phyloP scores from a whole-genome alignment of 2,888 invertebrate genomes.

The Eupithecia abbreviata region DNA sequence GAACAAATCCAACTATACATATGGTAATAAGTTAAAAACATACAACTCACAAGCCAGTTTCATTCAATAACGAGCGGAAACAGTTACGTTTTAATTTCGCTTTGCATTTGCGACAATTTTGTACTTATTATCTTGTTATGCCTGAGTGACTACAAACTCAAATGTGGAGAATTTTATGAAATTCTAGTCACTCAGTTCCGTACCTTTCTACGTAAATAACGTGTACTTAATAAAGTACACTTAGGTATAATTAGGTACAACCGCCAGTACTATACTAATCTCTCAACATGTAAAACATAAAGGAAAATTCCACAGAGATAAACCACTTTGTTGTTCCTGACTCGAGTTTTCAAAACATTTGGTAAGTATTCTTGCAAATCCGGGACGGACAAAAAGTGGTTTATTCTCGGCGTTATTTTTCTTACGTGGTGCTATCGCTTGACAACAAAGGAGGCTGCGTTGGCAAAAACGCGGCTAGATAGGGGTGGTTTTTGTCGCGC shows the following conservation, averaged over 20 bases:
- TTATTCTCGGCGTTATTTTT: conserved; percentile 50
- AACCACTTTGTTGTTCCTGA: conserved; percentile 7
- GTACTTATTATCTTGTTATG: conserved; percentile 10
- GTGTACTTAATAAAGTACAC: not conserved
- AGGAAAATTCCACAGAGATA: conserved; percentile 1
- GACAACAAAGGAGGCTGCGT: conserved; percentile 52
- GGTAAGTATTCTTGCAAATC: conserved; percentile 20
- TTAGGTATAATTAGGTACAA: not conserved
- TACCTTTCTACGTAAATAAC: not conserved
- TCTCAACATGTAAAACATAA: conserved; percentile 3
- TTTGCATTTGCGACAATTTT: conserved; percentile 22
- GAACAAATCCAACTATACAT: conserved; percentile 20
- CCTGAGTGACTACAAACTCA: not conserved
- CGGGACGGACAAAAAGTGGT: conserved; percentile 30
- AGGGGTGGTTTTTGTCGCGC: conserved; percentile 38
- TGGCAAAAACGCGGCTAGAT: conserved; percentile 51
- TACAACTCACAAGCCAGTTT: conserved; percentile 16
- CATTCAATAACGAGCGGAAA: conserved; percentile 33
- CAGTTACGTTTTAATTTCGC: conserved; percentile 28
- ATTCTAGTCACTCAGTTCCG: too few relatives aligned
- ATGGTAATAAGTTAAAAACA: conserved; percentile 24
- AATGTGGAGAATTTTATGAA: not conserved
- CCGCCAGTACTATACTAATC: not conserved
- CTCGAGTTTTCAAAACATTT: conserved; percentile 21
- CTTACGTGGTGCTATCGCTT: conserved; percentile 51